A percentile compares a stretch with the other conserved stretches of the same genome.
Evolutionary conservation across 2,797 vertebrate genomes (phyloP).

Genomic region (Capromys pilorides): DNA sequence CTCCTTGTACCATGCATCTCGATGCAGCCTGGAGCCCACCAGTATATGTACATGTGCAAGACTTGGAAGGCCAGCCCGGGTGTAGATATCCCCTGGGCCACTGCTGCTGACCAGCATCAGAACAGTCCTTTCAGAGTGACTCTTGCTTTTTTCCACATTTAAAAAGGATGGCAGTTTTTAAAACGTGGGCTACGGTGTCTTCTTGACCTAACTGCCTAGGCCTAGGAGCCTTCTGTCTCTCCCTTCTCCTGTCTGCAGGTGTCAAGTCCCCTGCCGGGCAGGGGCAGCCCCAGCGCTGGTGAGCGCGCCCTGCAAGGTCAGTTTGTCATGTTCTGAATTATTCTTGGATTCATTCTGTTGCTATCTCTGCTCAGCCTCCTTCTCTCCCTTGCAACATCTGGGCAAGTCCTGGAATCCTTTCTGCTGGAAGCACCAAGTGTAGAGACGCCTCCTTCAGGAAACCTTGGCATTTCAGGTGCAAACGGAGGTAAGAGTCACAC

Average conservation of each 20-base stretch:
- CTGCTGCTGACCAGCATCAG: not conserved
- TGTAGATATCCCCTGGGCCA: not conserved
- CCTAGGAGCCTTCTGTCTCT: not conserved
- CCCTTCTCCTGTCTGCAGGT: not conserved
- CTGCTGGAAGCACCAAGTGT: not conserved
- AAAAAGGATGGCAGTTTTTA: not conserved
- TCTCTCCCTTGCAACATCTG: not conserved
- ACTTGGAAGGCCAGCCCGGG: not conserved
- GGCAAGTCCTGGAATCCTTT: not conserved
- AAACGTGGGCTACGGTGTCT: not conserved
- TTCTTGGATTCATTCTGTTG: not conserved
- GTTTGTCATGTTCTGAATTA: not conserved
- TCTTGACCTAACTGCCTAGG: not conserved
- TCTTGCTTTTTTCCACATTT: not conserved
- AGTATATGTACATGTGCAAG: not conserved
- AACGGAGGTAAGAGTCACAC: not conserved
- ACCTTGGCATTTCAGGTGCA: conserved; percentile 9
- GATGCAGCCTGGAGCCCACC: not conserved
- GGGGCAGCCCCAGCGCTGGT: not conserved
- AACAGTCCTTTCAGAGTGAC: not conserved
- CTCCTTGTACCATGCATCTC: not conserved
- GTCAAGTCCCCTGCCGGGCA: not conserved
- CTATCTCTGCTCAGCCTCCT: not conserved
- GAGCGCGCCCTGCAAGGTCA: not conserved
- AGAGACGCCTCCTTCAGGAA: not conserved